Percentiles rank a stretch among this genome's conserved stretches.
These are phyloP conservation scores for Peromyscus leucopus DNA, from an alignment of 2,113 vertebrate genomes.

Conservation along the genomic window DNA sequence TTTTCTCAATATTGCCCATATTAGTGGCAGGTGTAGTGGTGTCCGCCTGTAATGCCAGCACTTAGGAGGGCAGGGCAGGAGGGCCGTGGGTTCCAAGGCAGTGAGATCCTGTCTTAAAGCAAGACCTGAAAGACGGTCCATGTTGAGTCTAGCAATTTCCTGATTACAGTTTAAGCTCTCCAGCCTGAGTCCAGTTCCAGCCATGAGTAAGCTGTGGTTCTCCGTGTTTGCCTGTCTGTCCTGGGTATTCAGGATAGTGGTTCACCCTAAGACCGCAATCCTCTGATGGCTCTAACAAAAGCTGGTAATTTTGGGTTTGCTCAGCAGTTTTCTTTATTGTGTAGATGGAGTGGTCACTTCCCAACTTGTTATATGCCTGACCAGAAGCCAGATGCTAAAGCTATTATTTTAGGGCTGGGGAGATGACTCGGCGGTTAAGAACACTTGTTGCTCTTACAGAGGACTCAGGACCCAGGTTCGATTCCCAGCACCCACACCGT, in stretches of 20 bases:
- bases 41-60: no score
- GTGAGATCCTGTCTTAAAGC: neutral
- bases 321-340: neutral
- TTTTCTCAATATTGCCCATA: neutral
- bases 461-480: neutral
- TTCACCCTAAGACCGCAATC: slow-evolving; percentile 4
- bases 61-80: neutral
- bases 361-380: neutral
- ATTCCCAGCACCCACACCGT: neutral
- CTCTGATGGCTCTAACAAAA: neutral
- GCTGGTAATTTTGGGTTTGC: neutral
- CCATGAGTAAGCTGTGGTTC: neutral
- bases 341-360: neutral
- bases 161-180: neutral
- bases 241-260: neutral
- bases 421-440: neutral
- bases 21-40: neutral
- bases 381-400: neutral
- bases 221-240: neutral
- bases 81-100: neutral
- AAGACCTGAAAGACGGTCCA: neutral
- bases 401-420: neutral
- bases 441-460: neutral
- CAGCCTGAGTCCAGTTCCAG: neutral
- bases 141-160: neutral